Base-by-base conservation (phyloP, 2,797 vertebrate species). In the Danio jaintianensis region DNA sequence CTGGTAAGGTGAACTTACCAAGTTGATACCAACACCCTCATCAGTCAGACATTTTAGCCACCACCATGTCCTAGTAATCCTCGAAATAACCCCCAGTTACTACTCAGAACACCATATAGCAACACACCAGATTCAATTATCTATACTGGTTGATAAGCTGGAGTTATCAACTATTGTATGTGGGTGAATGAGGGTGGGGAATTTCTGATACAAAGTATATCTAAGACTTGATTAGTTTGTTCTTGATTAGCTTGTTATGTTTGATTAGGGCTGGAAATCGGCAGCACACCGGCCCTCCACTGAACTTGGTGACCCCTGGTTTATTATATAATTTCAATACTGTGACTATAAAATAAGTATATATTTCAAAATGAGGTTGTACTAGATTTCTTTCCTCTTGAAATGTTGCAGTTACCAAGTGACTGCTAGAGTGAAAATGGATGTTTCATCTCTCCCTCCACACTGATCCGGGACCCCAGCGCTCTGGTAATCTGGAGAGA, bases 401-500 rank as follows among this genome's bases (percentile, higher is more conserved):
- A 29, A 11, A 62, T 70, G 18, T 42, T 12, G 43, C 22, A 4
- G 66, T 50, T 50, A n/a, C 36, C 38, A 71, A 29, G 22, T 22
- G 66, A 38, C 45, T 5, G n/a, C 36, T 59, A 10, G 15, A 62
- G 45, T 62, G 55, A 43, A 18, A 70, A 55, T 53, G 48, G 56
- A 71, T 43, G 67, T 72, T 53, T 9, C 1, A 0, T 52, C 38
- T 42, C n/a, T 22, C 12, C 10, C 22, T 50, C 38, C 42, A 16
- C 69, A 67, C 52, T 74, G 69, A 74, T 67, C 13, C 22, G 53
- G 20, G 48, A 72, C 36, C 10, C 20, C 48, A 15, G 55, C 12
- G 5, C 43, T 70, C 29, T 8, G n/a, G 64, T 61, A 78, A 70
- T 43, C 73, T 55, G 12, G 20, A 59, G 52, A 76, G 64, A 77